Percentiles rank a stretch among this genome's conserved stretches.
Conservation (phyloP, 2,888 invertebrate genomes). For the Daptonema setosum region DNA sequence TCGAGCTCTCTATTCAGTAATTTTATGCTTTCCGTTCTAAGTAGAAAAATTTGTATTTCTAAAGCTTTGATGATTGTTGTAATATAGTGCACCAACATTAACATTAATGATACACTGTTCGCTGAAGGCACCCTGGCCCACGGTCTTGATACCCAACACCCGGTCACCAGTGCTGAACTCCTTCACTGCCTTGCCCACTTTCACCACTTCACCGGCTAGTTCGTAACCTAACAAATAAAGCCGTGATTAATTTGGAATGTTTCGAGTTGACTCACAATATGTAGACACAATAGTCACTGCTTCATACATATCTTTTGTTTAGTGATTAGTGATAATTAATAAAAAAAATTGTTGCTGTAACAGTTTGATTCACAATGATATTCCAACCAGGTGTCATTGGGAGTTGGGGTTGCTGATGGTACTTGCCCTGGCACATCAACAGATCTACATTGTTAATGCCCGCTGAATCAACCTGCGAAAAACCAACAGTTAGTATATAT, state of each 20-base stretch:
- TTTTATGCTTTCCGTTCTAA: no score
- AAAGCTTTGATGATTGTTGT: not conserved
- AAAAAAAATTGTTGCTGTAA: not conserved
- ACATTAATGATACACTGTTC: slow-evolving; percentile 38
- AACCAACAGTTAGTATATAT: not conserved
- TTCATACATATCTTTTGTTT: no score
- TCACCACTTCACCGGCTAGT: slow-evolving; percentile 38
- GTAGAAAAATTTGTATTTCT: no score
- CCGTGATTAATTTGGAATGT: not conserved
- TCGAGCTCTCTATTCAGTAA: no score
- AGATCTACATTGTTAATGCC: slow-evolving; percentile 45
- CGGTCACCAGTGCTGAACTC: slow-evolving; percentile 39
- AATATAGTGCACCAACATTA: slow-evolving; percentile 15
- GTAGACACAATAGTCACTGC: no score
- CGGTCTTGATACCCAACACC: slow-evolving; percentile 40
- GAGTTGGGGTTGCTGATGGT: slow-evolving; percentile 31
- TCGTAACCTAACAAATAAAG: slow-evolving; percentile 36
- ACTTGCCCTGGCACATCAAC: slow-evolving; percentile 35
- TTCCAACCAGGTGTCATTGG: slow-evolving; percentile 39
- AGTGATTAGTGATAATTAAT: no score
- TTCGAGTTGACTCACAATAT: not conserved
- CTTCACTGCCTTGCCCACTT: slow-evolving; percentile 34
- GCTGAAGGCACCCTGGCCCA: slow-evolving; percentile 40
- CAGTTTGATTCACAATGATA: no score
- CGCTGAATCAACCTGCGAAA: slow-evolving; percentile 39